These are phyloP conservation scores for Caenorhabditis plicata DNA, from an alignment of 2,888 invertebrate genomes.

Conservation along the genomic window DNA sequence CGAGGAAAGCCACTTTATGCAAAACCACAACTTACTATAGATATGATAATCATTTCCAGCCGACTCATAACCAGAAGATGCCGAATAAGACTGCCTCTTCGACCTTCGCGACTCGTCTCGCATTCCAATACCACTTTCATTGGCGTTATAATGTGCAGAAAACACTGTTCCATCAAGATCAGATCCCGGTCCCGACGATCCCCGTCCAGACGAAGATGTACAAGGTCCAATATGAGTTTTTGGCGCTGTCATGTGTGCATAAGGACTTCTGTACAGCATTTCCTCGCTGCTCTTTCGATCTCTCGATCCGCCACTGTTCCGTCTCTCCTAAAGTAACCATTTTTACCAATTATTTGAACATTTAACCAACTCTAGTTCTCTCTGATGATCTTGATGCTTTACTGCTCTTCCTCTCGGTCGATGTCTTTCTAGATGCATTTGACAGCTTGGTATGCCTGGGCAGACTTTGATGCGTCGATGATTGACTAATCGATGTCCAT, in stretches of 20 bases:
- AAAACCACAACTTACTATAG: slow-evolving; percentile 29
- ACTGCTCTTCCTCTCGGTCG: not conserved
- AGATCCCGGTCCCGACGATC: slow-evolving; percentile 31
- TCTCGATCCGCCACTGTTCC: too few relatives aligned
- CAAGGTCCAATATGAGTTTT: slow-evolving; percentile 28
- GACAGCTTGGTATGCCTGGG: slow-evolving; percentile 26
- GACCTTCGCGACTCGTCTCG: too few relatives aligned
- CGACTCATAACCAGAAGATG: slow-evolving; percentile 47
- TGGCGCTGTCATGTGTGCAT: slow-evolving; percentile 35
- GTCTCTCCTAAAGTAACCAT: too few relatives aligned
- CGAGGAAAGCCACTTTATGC: not conserved
- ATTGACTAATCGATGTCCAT: too few relatives aligned
- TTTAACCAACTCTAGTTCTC: too few relatives aligned
- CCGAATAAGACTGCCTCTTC: slow-evolving; percentile 48
- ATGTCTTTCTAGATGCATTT: not conserved
- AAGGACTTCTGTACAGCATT: slow-evolving; percentile 25
- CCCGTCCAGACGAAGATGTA: slow-evolving; percentile 39
- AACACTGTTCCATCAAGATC: slow-evolving; percentile 20
- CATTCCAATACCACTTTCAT: not conserved
- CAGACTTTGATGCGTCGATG: slow-evolving; percentile 29
- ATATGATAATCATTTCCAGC: slow-evolving; percentile 47
- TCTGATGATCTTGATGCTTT: not conserved
- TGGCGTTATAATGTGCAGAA: slow-evolving; percentile 9
- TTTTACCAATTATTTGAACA: too few relatives aligned
- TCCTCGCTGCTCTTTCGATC: slow-evolving; percentile 10